Base-by-base conservation (phyloP, 1,140 invertebrate genomes). In the Bombus cullumanus region DNA sequence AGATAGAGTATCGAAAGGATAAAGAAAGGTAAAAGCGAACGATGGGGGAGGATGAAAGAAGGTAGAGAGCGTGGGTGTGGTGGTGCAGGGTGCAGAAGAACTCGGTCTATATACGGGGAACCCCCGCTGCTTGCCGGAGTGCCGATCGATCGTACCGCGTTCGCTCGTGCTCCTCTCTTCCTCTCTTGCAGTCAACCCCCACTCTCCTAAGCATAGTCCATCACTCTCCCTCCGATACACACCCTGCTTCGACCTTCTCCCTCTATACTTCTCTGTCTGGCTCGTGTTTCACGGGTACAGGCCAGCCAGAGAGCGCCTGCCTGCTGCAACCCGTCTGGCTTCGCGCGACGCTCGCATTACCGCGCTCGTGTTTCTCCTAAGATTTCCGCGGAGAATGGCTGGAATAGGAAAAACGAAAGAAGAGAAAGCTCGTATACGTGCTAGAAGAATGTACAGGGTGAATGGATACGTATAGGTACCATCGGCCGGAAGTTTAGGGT, bases 111-210 rank as follows among this genome's bases (percentile, higher is more conserved):
- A 68, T 72, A 78, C 53, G 41, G 85, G 69, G 81, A 80, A 76
- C 81, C 86, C 86, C 77, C 68, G 84, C 72, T 89, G 87, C 84
- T 87, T 85, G 89, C 90, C 81, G 85, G 88, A 88, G 89, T 87
- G 89, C 90, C 92, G 91, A 93, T 92, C 92, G 92, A 90, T 89
- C 86, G 92, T 85, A 81, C 82, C 71, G 79, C 73, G 81, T 90
- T 88, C 88, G 85, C 83, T 91, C 79, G 86, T 81, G 57, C 74
- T 59, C 37, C 73, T 76, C 79, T 78, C 81, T 69, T 79, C 76
- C 43, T 39, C 71, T 77, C 71, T 72, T 2, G 12, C 31, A 18
- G 25, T 10, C 39, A 15, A 8, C 2, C 28, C 71, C 39, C 39
- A 47, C 62, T 43, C 41, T 41, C 31, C 37, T 53, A 25, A 34